Base-by-base conservation (phyloP, 64 coral and sea anemone species). In the Montipora efflorescens region DNA sequence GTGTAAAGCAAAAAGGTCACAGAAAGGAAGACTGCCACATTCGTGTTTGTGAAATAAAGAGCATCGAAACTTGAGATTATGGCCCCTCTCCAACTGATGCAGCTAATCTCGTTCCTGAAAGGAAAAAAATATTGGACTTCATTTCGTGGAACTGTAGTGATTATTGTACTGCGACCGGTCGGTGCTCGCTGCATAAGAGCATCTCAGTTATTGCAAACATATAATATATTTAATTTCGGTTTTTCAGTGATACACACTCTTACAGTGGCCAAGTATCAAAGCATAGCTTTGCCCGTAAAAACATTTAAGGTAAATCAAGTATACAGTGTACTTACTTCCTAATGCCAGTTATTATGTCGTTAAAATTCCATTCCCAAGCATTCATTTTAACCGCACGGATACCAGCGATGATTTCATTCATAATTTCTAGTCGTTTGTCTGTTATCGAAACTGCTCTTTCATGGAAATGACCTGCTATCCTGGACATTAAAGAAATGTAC, bases 311-410 rank as follows among this genome's bases (percentile, higher is more conserved):
- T 36, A 36, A 19, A 80, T n/a, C n/a, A n/a, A 18, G 18, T 80
- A 80, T 14, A 47, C 7, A 47, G 18, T 80, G 49, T 11, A 57
- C 53, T 57, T 57, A 57, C 53, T 57, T 57, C 3, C 53, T 6
- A 8, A 57, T 57, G 53, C 53, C 53, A 57, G 53, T 8, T 57
- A 57, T 8, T 11, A 57, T 57, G 53, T 57, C 68, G 23, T 14
- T 62, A 52, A 91, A 83, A 23, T 82, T 47, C 90, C 79, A 83
- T 52, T 91, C 90, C 90, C 90, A 91, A 0, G 79, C 90, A 75
- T 75, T 25, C 46, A 83, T 83, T 25, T 91, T 91, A 7, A 91
- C 79, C 10, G 81, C 22, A 74, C 90, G 90, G 12, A 91, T 91
- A 2, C 90, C 90, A n/a, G 79, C 66, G 6, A 91, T 91, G 67